Conservation (phyloP, 2,113 vertebrate species). For the Oxyura jamaicensis region DNA sequence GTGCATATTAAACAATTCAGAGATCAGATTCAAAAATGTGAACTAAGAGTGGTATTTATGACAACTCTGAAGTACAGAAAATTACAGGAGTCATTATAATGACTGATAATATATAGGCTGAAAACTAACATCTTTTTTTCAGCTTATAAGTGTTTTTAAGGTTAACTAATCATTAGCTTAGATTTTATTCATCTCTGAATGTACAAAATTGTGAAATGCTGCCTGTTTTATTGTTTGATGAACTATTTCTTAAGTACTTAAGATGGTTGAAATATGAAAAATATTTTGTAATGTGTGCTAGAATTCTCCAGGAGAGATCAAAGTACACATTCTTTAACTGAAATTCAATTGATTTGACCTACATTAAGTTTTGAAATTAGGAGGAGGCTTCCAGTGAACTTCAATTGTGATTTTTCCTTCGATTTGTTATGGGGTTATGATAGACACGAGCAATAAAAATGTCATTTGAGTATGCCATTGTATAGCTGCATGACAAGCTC, state of each 20-base stretch:
- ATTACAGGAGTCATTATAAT: neutral
- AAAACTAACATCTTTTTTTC: neutral
- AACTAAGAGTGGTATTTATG: neutral
- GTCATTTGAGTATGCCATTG: neutral
- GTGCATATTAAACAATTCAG: neutral
- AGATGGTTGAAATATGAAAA: neutral
- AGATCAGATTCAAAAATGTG: neutral
- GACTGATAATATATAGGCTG: neutral
- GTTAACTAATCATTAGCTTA: neutral
- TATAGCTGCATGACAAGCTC: neutral
- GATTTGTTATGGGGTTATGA: neutral
- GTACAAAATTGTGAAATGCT: neutral
- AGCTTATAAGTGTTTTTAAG: neutral
- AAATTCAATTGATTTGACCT: neutral
- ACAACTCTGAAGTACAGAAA: neutral
- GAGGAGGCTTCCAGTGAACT: neutral
- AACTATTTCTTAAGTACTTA: neutral
- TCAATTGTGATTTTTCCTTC: neutral
- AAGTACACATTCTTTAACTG: neutral
- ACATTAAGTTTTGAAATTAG: conserved; percentile 22
- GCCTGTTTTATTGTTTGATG: neutral
- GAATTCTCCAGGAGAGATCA: neutral
- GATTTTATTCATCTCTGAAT: neutral
- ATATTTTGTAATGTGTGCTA: neutral
- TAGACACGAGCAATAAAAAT: conserved; percentile 9